Conservation (phyloP, 1,140 invertebrate genomes). For the Drosophila ercepeae region DNA sequence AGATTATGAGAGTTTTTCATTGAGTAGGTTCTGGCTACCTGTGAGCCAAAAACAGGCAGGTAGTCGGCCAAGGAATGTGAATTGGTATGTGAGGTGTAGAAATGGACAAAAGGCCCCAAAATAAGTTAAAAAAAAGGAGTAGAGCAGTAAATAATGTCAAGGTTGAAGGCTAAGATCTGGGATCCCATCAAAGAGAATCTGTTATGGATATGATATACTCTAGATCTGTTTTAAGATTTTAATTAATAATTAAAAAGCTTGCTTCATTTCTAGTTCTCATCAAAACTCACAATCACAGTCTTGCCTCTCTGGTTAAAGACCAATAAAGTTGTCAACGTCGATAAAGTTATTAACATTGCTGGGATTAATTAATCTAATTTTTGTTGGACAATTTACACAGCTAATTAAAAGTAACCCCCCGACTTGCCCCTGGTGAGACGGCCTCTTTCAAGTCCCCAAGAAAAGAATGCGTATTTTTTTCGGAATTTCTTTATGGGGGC, state of each 20-base stretch:
- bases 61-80: constrained; percentile 40
- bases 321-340: constrained; percentile 59
- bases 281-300: constrained; percentile 29
- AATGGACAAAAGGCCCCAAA: neutral
- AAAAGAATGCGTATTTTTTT: constrained; percentile 51
- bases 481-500: constrained; percentile 53
- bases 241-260: constrained; percentile 4
- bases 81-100: constrained; percentile 17
- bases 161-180: constrained; percentile 8
- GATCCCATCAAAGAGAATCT: neutral
- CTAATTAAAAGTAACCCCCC: constrained; percentile 43
- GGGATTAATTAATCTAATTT: constrained; percentile 65
- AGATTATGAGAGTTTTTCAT: constrained; percentile 43
- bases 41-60: constrained; percentile 43
- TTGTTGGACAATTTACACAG: constrained; percentile 47
- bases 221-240: too few relatives aligned
- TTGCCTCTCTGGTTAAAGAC: constrained; percentile 10
- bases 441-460: constrained; percentile 37
- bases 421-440: constrained; percentile 5
- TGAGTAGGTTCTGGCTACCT: constrained; percentile 34
- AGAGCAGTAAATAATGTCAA: constrained; percentile 23
- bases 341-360: constrained; percentile 70
- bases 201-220: neutral
- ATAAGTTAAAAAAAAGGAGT: constrained; percentile 15
- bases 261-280: constrained; percentile 19